Percentiles rank a stretch among this genome's conserved stretches.
These are phyloP conservation scores for Helicorthomorpha holstii DNA, from an alignment of 1,140 invertebrate species.

Conservation along the genomic window DNA sequence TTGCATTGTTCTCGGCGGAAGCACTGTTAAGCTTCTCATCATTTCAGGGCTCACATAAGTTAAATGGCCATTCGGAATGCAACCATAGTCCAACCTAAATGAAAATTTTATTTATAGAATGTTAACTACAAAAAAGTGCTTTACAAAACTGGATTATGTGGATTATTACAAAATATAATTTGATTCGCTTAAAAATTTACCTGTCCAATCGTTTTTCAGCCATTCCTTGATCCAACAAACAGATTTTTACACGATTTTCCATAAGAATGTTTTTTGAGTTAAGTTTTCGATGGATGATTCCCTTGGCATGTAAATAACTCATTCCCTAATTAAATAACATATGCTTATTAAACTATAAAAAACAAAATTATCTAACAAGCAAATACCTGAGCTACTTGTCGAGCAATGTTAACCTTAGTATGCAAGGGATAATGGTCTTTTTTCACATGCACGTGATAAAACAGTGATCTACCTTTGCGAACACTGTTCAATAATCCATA, in stretches of 20 bases:
- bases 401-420: conserved; percentile 20
- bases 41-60: conserved; percentile 28
- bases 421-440: conserved; percentile 19
- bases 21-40: conserved; percentile 20
- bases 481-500: conserved; percentile 16
- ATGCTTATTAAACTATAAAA: neutral
- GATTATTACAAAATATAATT: neutral
- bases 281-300: conserved; percentile 27
- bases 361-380: neutral
- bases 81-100: conserved; percentile 19
- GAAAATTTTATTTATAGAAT: neutral
- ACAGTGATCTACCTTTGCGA: conserved; percentile 23
- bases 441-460: conserved; percentile 22
- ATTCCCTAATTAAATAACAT: conserved; percentile 19
- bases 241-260: conserved; percentile 27
- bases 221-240: conserved; percentile 28
- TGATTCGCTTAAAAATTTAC: conserved; percentile 10
- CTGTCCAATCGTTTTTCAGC: conserved; percentile 14
- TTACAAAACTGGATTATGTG: neutral
- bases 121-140: neutral
- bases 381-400: conserved; percentile 23
- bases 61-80: conserved; percentile 22
- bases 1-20: conserved; percentile 18
- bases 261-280: conserved; percentile 30
- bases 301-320: conserved; percentile 32